Conservation (phyloP, 2,888 invertebrate genomes). For the Caradrina kadenii region DNA sequence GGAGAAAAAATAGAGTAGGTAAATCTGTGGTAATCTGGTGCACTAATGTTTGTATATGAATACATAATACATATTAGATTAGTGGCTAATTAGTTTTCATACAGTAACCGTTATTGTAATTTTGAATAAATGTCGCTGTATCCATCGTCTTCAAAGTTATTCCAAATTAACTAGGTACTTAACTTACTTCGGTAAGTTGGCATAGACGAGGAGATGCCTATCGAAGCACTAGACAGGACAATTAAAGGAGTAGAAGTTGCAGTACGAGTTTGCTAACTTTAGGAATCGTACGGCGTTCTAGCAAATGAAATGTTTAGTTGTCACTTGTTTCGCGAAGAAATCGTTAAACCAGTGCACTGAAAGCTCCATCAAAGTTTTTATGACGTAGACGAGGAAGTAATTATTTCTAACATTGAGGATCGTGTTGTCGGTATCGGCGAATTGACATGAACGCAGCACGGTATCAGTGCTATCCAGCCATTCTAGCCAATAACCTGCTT, state of each 20-base stretch:
- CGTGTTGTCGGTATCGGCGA: slow-evolving; percentile 23
- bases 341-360: slow-evolving; percentile 47
- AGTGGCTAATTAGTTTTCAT: background rate
- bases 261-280: slow-evolving; percentile 55
- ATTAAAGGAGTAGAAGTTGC: slow-evolving; percentile 31
- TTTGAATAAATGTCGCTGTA: background rate
- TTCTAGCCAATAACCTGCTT: slow-evolving; percentile 68
- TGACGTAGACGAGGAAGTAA: slow-evolving; percentile 29
- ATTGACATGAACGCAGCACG: slow-evolving; percentile 39
- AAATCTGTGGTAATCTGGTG: too few species aligned
- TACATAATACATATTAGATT: too few species aligned
- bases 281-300: slow-evolving; percentile 49
- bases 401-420: slow-evolving; percentile 47
- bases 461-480: slow-evolving; percentile 65
- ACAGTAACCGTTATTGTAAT: background rate
- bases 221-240: slow-evolving; percentile 45
- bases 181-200: slow-evolving; percentile 21
- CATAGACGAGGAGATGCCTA: slow-evolving; percentile 10
- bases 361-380: slow-evolving; percentile 53
- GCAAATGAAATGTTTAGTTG: slow-evolving; percentile 57
- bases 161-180: slow-evolving; percentile 31
- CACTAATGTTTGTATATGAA: too few species aligned
- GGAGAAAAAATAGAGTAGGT: too few species aligned
- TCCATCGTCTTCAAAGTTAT: slow-evolving; percentile 13
- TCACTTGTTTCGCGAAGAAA: slow-evolving; percentile 42